Conservation (phyloP, 2,888 invertebrate genomes). For the Meteorus colon region DNA sequence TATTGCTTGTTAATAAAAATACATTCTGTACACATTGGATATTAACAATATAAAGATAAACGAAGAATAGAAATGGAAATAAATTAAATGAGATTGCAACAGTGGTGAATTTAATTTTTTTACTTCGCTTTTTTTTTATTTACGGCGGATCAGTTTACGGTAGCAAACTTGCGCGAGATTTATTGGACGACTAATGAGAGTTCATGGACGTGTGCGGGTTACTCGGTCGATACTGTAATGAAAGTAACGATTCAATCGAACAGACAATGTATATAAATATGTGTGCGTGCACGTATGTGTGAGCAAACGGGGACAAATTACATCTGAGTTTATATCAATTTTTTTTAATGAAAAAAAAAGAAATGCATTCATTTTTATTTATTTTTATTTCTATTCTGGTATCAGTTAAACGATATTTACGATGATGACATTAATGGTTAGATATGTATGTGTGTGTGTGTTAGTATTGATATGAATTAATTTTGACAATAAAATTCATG, state of each 20-base stretch:
- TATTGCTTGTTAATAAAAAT: not conserved
- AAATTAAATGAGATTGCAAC: constrained; percentile 3
- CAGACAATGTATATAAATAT: not conserved
- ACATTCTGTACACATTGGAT: not conserved
- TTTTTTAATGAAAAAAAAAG: not conserved
- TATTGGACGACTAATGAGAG: constrained; percentile 25
- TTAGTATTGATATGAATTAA: not conserved
- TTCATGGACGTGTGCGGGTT: constrained; percentile 27
- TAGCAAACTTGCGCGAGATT: constrained; percentile 17
- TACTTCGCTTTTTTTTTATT: not conserved
- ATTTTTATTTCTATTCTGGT: not conserved
- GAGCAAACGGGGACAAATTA: not conserved
- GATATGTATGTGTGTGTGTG: not conserved
- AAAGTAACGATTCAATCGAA: constrained; percentile 19
- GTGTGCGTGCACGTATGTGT: not conserved
- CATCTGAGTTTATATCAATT: not conserved
- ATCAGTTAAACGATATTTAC: not conserved
- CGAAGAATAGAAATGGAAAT: not conserved
- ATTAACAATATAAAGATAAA: not conserved
- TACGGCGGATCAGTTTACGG: constrained; percentile 8
- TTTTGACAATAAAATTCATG: not conserved
- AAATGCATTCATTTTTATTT: not conserved
- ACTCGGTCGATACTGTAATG: constrained; percentile 24
- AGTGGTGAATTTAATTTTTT: not conserved
- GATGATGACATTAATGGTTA: not conserved